Base-by-base conservation (phyloP, 2,888 invertebrate genomes). In the Eristalis pertinax region DNA sequence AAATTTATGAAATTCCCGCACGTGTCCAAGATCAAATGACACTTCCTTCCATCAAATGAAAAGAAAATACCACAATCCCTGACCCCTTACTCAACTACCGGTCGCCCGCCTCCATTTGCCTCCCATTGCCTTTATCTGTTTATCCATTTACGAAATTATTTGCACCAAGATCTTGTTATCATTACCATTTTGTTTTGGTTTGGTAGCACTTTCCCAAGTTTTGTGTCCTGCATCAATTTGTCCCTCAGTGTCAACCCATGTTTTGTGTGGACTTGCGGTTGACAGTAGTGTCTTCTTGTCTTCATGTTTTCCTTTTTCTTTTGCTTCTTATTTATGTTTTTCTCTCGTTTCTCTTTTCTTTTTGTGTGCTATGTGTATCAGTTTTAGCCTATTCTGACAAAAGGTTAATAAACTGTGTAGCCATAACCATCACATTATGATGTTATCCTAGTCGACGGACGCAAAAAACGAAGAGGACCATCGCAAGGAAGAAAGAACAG, bases 341-440 rank as follows among this genome's bases (percentile, higher is more conserved):
- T 32, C n/a, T n/a, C n/a, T n/a, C n/a, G 4, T 32, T 7, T 32
- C 10, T 32, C 32, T 32, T 32, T 5, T 32, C 41, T 41, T 26
- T 32, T 32, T 32, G 32, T 32, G 32, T 32, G 32, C 50, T 43
- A 4, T 43, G n/a, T 43, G 43, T 43, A 43, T 67, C 35, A 63
- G 41, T 65, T 35, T 72, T 24, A 58, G 68, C 58, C 65, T 81
- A 41, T 41, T 41, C 72, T 43, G 74, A 75, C 81, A 81, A 82
- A 75, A 86, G 78, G 86, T 86, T 83, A 83, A 78, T 86, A 86
- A 86, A 86, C 86, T 86, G 83, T 86, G 65, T 67, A 56, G 56
- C 74, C 67, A 86, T 86, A 83, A 78, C 74, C 83, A 86, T 86
- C 67, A 74, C 74, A 86, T 86, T 78, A 77, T 26, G 86, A 82